Base-by-base conservation (phyloP, 2,888 invertebrate species). In the Xestia rhomboidea region DNA sequence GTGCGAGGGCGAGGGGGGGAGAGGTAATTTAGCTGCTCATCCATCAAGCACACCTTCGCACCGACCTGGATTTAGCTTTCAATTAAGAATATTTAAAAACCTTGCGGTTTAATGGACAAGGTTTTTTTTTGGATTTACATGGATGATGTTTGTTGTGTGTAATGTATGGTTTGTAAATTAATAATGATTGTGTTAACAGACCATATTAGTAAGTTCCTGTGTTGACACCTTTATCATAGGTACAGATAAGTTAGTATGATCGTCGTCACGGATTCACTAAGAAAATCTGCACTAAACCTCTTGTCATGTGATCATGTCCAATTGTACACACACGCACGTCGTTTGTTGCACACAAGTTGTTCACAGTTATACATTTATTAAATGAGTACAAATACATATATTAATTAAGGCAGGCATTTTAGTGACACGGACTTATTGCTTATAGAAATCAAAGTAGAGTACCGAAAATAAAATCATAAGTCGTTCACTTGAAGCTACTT, bases 1-100 rank as follows among this genome's bases (percentile, higher is more conserved):
- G 86, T 76, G 81, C 78, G 83, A 84, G 73, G 81, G 82, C 80
- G 86, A 88, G 86, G 87, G 89, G 88, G 89, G 88, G 82, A 79
- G 91, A 89, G 91, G 93, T 94, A 94, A 95, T 95, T 95, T 95
- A 93, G 94, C 90, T 91, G 92, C 92, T 93, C 96, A 95, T 95
- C 95, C 94, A 94, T 96, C 94, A 93, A 92, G 93, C 92, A 92
- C 93, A 93, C 92, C 94, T 93, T 92, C 91, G 82, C 89, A 82
- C 84, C 92, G 93, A 93, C 94, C 95, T 95, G 93, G 92, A 95
- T 94, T 92, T 92, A 87, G 89, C 91, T 92, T 93, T 94, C 93
- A 94, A 95, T 95, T 94, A 93, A 91, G 91, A 83, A 87, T 86
- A 89, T 87, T 91, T 90, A 72, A 82, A 70, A 78, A 72, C 69